Conservation (phyloP, 2,113 vertebrate genomes). For the Phrynocephalus versicolor region DNA sequence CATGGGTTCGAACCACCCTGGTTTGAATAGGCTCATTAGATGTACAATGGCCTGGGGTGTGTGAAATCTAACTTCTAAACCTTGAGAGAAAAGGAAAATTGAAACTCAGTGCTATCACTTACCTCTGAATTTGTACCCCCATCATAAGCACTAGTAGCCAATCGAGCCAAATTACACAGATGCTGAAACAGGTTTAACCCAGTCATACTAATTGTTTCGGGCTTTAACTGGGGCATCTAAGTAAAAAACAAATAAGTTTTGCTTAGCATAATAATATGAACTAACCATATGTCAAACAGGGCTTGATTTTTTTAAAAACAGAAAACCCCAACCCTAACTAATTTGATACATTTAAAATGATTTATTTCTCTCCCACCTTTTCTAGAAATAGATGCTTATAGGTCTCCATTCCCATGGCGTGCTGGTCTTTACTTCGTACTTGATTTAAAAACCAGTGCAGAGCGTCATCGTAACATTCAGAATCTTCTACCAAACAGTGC, state of each 20-base stretch:
- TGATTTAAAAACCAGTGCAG: slow-evolving; percentile 99
- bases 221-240: slow-evolving; percentile 98
- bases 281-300: not conserved
- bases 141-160: slow-evolving; percentile 96
- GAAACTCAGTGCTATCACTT: slow-evolving; percentile 10
- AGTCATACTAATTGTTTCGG: slow-evolving; percentile 99
- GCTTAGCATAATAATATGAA: slow-evolving; percentile 37
- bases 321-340: not conserved
- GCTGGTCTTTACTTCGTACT: slow-evolving; percentile 98
- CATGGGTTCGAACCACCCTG: no score
- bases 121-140: slow-evolving; percentile 96
- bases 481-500: slow-evolving; percentile 98
- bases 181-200: slow-evolving; percentile 98
- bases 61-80: no score
- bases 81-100: slow-evolving; percentile 1
- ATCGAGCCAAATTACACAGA: slow-evolving; percentile 94
- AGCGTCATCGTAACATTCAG: slow-evolving; percentile 95
- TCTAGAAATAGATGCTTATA: slow-evolving; percentile 99
- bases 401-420: slow-evolving; percentile 99
- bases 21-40: no score
- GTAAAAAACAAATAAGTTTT: slow-evolving; percentile 45
- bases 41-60: no score
- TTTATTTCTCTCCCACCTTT: slow-evolving; percentile 80
- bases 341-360: not conserved
- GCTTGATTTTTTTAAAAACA: not conserved